Conservation (phyloP, 2,797 vertebrate species). For the Tokudaia muenninki region DNA sequence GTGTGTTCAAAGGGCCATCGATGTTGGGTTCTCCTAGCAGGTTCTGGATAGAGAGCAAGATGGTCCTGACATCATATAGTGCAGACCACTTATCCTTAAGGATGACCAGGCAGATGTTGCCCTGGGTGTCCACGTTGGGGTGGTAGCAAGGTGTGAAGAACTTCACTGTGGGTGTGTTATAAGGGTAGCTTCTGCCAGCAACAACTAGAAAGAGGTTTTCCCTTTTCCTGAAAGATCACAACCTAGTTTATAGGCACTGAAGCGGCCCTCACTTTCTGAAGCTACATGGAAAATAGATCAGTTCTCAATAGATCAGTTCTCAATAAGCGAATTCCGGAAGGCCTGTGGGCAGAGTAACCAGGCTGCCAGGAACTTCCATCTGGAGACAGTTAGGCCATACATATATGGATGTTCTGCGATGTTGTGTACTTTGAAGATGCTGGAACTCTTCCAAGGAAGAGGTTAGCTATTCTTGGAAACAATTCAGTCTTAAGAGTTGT, state of each 20-base stretch:
- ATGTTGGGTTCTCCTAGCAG: neutral
- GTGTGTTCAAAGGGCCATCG: neutral
- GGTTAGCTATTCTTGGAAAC: neutral
- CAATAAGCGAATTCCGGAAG: neutral
- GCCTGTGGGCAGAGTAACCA: neutral
- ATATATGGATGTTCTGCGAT: neutral
- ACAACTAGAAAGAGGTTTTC: neutral
- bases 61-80: neutral
- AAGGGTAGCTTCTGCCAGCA: neutral
- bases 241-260: neutral
- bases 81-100: neutral
- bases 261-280: neutral
- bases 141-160: too few relatives aligned
- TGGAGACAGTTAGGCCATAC: neutral
- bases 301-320: neutral
- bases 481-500: conserved; percentile 78
- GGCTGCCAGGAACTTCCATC: neutral
- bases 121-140: too few relatives aligned
- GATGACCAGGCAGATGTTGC: neutral
- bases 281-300: neutral
- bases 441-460: neutral
- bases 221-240: neutral
- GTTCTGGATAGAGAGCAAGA: neutral
- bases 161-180: too few relatives aligned
- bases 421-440: neutral